phyloP scores from a whole-genome alignment of 2,797 vertebrate species.

The Pseudochaenichthys georgianus region DNA sequence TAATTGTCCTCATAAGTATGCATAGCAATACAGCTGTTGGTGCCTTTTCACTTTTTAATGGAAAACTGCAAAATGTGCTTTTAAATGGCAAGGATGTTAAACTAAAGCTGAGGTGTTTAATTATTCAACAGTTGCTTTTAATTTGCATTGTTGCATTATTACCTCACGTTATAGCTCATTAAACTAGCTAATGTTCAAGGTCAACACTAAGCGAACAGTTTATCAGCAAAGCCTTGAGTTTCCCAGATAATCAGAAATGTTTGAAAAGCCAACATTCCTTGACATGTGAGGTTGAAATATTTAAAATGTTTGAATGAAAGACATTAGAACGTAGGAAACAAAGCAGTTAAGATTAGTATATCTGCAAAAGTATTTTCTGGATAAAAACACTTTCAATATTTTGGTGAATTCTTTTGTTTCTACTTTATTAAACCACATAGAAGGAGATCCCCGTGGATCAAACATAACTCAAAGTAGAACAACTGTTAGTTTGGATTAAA shows the following conservation, averaged over 20 bases:
- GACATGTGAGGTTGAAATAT: slow-evolving; percentile 37
- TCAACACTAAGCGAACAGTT: slow-evolving; percentile 42
- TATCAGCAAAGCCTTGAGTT: slow-evolving; percentile 51
- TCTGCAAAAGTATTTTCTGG: not conserved
- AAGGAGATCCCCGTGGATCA: too few relatives aligned
- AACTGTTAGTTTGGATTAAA: too few relatives aligned
- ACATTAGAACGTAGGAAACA: not conserved
- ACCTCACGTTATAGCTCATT: slow-evolving; percentile 30
- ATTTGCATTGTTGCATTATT: slow-evolving; percentile 8
- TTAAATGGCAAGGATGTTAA: not conserved
- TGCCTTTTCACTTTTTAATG: not conserved
- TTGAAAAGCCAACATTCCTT: slow-evolving; percentile 50
- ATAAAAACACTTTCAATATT: not conserved
- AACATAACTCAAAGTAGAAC: too few relatives aligned
- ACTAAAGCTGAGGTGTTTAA: not conserved
- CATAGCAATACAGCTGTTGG: not conserved
- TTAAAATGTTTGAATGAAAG: slow-evolving; percentile 16
- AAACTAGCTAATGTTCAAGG: slow-evolving; percentile 37
- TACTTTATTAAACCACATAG: too few relatives aligned
- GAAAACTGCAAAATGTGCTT: not conserved
- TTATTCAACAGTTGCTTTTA: slow-evolving; percentile 11
- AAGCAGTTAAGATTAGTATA: not conserved
- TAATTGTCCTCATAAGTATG: slow-evolving; percentile 31
- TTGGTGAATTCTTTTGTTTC: too few relatives aligned
- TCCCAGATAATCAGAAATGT: slow-evolving; percentile 48